Conservation (phyloP, 2,797 vertebrate species). For the Micromesistius poutassou region DNA sequence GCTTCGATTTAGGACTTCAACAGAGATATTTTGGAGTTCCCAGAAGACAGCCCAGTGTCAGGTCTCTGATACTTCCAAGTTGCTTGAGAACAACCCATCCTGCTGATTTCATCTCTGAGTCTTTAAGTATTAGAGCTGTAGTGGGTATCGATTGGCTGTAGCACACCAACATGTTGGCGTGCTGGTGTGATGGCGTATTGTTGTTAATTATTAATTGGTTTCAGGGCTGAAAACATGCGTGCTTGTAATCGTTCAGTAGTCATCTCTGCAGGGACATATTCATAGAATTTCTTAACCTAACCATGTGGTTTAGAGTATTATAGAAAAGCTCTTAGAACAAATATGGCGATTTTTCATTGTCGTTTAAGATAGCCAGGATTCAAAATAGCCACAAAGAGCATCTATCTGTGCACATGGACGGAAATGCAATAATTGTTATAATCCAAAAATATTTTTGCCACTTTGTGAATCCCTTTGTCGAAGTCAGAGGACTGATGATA, state of each 20-base stretch:
- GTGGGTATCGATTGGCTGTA: background rate
- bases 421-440: too few relatives aligned
- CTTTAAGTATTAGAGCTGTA: background rate
- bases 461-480: background rate
- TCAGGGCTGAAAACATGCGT: background rate
- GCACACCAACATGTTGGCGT: background rate
- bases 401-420: too few relatives aligned
- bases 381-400: background rate
- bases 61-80: background rate
- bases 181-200: too few relatives aligned
- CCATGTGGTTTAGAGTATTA: background rate
- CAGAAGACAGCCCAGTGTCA: background rate
- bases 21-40: background rate
- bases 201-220: background rate
- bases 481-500: slow-evolving; percentile 17
- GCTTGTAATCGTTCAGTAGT: background rate
- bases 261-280: background rate
- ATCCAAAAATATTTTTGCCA: background rate
- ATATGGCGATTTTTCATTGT: background rate
- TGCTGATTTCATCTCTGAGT: background rate
- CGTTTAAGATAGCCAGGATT: background rate
- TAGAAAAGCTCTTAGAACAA: background rate
- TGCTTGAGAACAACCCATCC: background rate
- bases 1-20: background rate
- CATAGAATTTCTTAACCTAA: background rate